These are phyloP conservation scores for Alfaro cultratus DNA, from an alignment of 2,797 vertebrate genomes.

Conservation along the genomic window DNA sequence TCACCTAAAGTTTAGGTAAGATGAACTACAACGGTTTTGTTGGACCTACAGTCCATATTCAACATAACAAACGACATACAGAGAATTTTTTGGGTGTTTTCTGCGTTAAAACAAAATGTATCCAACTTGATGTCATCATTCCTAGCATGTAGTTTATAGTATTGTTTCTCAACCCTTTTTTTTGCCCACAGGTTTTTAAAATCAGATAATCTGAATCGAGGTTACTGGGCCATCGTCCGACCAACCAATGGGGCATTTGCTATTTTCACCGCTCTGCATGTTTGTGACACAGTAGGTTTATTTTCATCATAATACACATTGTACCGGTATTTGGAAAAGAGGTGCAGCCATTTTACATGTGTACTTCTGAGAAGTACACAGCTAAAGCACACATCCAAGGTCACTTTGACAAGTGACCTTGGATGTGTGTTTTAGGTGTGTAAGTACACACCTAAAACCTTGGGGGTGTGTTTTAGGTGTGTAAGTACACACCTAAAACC, in stretches of 20 bases:
- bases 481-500: no score
- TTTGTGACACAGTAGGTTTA: slow-evolving; percentile 86
- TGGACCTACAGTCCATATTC: no score
- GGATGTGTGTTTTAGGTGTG: no score
- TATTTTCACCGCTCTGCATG: slow-evolving; percentile 88
- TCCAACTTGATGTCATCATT: background rate
- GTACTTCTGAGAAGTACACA: background rate
- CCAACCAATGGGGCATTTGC: slow-evolving; percentile 88
- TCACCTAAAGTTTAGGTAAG: background rate
- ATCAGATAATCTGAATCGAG: slow-evolving; percentile 67
- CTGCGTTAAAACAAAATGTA: background rate
- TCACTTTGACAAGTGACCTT: no score
- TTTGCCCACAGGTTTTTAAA: slow-evolving; percentile 81
- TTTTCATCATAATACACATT: background rate
- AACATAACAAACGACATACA: no score
- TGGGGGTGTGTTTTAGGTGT: no score
- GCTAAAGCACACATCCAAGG: no score
- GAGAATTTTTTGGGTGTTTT: no score
- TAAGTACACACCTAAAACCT: no score
- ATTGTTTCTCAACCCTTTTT: slow-evolving; percentile 3
- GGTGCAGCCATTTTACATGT: background rate
- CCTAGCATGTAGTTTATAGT: background rate
- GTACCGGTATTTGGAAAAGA: no score
- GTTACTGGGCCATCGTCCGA: slow-evolving; percentile 82
- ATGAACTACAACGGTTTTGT: background rate